Percentiles rank a stretch among this genome's conserved stretches.
Conservation (phyloP, 2,797 vertebrate genomes). For the Phalanger gymnotis region DNA sequence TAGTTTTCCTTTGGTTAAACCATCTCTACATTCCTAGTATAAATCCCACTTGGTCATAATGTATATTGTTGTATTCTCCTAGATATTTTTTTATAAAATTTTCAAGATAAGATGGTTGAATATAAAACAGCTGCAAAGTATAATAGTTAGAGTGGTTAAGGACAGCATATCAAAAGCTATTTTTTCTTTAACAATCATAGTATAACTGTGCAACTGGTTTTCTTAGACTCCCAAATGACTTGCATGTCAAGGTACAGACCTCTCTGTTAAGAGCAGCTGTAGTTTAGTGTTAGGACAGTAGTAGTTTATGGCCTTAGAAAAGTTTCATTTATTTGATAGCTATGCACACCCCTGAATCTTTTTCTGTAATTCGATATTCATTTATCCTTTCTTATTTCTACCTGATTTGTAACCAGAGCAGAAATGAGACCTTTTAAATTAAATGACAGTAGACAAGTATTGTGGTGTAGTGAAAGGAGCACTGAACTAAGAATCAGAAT, state of each 20-base stretch:
- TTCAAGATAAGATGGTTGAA: neutral
- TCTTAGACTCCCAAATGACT: slow-evolving; percentile 63
- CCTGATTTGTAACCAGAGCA: slow-evolving; percentile 58
- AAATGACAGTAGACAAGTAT: neutral
- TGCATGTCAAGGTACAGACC: slow-evolving; percentile 62
- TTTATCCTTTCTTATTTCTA: slow-evolving; percentile 54
- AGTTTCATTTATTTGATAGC: neutral
- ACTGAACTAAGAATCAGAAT: neutral
- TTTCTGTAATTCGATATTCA: slow-evolving; percentile 50
- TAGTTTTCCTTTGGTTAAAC: too few relatives aligned
- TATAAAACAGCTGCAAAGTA: neutral
- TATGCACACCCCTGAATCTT: slow-evolving; percentile 53
- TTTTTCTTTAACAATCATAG: slow-evolving; percentile 19
- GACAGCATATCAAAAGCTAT: neutral
- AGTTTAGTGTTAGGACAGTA: neutral
- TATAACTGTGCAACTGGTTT: slow-evolving; percentile 68
- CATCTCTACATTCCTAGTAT: too few relatives aligned
- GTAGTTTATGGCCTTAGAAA: neutral
- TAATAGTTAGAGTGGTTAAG: neutral
- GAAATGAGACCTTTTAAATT: slow-evolving; percentile 4
- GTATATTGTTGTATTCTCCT: neutral
- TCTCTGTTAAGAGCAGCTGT: neutral
- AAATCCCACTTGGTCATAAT: too few relatives aligned
- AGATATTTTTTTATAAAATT: neutral
- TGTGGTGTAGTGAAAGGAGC: neutral